Conservation (phyloP, 2,888 invertebrate genomes). For the Trichopoda pennipes region DNA sequence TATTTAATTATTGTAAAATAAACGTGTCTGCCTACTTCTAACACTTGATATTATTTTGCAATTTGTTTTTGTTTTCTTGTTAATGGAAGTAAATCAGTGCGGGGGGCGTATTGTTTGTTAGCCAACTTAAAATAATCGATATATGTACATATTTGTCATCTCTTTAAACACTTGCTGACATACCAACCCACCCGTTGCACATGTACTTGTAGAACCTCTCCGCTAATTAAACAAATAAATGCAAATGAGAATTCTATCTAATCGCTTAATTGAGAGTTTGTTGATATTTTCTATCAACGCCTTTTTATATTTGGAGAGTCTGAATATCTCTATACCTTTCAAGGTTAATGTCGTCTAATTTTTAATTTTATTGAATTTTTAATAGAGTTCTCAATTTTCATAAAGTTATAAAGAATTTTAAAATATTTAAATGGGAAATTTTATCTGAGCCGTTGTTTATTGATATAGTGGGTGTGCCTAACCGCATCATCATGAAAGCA, state of each 20-base stretch:
- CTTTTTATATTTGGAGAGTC: neutral
- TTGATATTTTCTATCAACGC: slow-evolving; percentile 31
- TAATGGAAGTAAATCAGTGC: neutral
- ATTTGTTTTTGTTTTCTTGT: no score
- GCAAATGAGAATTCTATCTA: slow-evolving; percentile 8
- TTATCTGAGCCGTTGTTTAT: no score
- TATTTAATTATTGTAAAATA: neutral
- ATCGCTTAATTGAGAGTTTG: slow-evolving; percentile 18
- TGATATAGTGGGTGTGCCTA: no score
- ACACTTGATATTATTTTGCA: no score
- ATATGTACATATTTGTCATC: slow-evolving; percentile 29
- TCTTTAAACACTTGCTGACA: slow-evolving; percentile 31
- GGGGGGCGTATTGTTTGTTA: neutral
- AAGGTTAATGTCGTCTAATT: slow-evolving; percentile 51
- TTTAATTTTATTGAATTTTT: slow-evolving; percentile 25
- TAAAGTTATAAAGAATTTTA: no score
- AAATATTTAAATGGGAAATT: no score
- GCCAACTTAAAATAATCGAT: slow-evolving; percentile 39
- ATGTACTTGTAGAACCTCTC: slow-evolving; percentile 55
- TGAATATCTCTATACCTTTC: neutral
- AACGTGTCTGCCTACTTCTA: neutral
- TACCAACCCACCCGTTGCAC: slow-evolving; percentile 51
- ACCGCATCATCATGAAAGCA: no score
- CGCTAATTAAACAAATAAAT: slow-evolving; percentile 53
- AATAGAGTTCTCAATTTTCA: neutral